Evolutionary conservation across 2,113 vertebrate genomes (phyloP).

Genomic region (Scalopus aquaticus): DNA sequence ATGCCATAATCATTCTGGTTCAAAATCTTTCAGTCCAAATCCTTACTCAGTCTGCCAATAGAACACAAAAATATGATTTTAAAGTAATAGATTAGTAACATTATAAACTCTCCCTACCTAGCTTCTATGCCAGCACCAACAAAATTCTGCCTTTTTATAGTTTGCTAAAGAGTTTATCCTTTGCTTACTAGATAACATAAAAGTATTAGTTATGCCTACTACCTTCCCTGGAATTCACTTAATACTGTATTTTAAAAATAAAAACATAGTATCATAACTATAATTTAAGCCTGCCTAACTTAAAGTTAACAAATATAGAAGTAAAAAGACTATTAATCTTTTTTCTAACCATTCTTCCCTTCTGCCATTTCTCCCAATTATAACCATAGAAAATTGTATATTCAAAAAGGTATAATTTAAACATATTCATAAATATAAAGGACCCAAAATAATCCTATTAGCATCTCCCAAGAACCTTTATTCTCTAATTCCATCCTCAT

Average conservation of each 20-base stretch:
- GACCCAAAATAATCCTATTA: background rate
- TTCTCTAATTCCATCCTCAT: background rate
- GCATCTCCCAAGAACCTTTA: background rate
- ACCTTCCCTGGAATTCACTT: background rate
- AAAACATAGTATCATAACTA: background rate
- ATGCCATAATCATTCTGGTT: background rate
- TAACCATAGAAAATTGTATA: background rate
- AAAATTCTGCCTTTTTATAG: background rate
- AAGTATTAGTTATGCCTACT: background rate
- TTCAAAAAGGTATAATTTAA: background rate
- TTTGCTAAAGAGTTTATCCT: background rate
- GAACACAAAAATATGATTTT: background rate
- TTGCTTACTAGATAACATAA: background rate
- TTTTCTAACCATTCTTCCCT: background rate
- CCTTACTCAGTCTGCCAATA: background rate
- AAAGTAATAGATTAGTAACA: background rate
- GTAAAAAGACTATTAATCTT: background rate
- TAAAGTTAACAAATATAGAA: background rate
- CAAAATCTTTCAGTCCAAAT: background rate
- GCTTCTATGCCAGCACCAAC: background rate
- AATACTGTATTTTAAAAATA: slow-evolving; percentile 2
- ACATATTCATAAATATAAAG: background rate
- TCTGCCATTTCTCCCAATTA: background rate
- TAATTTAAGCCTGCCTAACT: background rate
- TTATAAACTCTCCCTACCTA: background rate